Evolutionary conservation across 2,797 vertebrate species (phyloP), one percentile per base, ranked within the genome.

Genomic region (Galago senegalensis): DNA sequence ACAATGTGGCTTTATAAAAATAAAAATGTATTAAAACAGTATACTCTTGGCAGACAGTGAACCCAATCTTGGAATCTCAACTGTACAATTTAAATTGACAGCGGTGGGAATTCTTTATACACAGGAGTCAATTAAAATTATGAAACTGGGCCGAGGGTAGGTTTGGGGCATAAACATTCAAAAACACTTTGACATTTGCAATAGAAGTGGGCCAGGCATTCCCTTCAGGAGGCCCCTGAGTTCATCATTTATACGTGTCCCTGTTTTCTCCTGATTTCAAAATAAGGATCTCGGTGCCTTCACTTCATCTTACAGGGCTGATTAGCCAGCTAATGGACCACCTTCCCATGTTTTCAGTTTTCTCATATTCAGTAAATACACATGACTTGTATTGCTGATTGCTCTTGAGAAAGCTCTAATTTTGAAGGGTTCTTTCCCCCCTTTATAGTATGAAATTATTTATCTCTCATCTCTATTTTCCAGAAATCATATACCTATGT

Each of bases 251-350:
- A 67, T 76, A 65, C 18, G 67, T 87, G 53, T 25, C 5, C 86
- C 29, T 53, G 58, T 56, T 70, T 60, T 31, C 43, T 93, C 80
- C 61, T 46, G n/a, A 89, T 90, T 87, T 82, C 63, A 91, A 88
- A 94, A 91, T 80, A 80, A 95, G 72, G 67, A 97, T 56, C 80
- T 87, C 25, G 0, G 0, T 17, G 58, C 31, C 73, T 86, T 12
- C 21, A 21, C 87, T 96, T 43, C 87, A 89, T 93, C 89, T 91
- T 75, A 29, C 46, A 84, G 61, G 94, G 93, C 83, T 75, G 91
- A 93, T 96, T 97, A 97, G 56, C 85, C 60, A 40, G 67, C 85
- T 96, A 96, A 96, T 95, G 95, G 76, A 20, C 88, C 92, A 76
- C 84, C 23, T 61, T 80, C 20, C 76, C 65, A 11, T 5, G 63